These are phyloP conservation scores for Cosmia trapezina DNA, from an alignment of 2,888 invertebrate species.

Conservation along the genomic window DNA sequence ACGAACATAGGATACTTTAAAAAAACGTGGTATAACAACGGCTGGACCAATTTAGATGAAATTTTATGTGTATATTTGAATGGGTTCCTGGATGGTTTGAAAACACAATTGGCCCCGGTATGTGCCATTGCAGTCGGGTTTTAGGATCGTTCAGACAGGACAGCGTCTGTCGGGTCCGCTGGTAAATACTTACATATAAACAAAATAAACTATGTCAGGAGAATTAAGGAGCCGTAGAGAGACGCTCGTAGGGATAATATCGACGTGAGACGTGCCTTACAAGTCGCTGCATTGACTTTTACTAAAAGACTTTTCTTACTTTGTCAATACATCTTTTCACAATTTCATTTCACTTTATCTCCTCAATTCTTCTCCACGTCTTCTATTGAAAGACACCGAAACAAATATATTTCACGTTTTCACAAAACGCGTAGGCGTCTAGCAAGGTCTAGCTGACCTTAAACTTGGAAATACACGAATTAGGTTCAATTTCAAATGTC, in stretches of 20 bases:
- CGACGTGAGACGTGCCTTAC: neutral
- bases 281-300: neutral
- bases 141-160: too few species aligned
- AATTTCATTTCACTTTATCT: conserved; percentile 13
- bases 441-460: neutral
- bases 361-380: conserved; percentile 2
- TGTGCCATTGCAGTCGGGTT: too few species aligned
- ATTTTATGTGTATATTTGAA: too few species aligned
- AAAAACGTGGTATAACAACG: too few species aligned
- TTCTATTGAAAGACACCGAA: conserved; percentile 8
- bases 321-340: neutral
- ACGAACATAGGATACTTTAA: too few species aligned
- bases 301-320: neutral
- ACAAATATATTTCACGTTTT: conserved; percentile 9
- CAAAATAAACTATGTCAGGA: neutral
- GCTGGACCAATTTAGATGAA: too few species aligned
- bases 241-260: neutral
- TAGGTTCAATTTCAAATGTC: conserved; percentile 13
- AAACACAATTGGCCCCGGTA: too few species aligned
- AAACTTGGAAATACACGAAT: neutral
- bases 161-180: too few species aligned
- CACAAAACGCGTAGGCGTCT: neutral
- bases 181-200: too few species aligned
- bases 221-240: neutral
- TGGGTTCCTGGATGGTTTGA: too few species aligned